A percentile compares a stretch with the other conserved stretches of the same genome.
phyloP scores from a whole-genome alignment of 2,113 vertebrate genomes.

The Egretta garzetta region DNA sequence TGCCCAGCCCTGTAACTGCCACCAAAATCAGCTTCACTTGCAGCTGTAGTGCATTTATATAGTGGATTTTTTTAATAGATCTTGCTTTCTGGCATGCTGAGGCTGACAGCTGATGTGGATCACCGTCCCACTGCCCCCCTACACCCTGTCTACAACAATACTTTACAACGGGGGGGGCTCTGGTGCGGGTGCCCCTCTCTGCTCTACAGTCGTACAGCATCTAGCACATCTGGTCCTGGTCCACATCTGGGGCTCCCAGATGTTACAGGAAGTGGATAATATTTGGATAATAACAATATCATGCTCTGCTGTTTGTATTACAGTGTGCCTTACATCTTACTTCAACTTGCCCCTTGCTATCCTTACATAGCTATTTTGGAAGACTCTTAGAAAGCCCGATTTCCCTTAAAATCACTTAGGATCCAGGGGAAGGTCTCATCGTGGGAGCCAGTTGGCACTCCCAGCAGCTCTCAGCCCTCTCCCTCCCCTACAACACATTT shows the following conservation, averaged over 20 bases:
- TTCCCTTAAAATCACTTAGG: background rate
- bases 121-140: background rate
- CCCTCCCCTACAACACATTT: background rate
- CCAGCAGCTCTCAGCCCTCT: background rate
- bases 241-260: background rate
- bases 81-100: background rate
- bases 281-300: background rate
- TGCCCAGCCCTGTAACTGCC: background rate
- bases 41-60: background rate
- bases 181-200: background rate
- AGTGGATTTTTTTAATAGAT: background rate
- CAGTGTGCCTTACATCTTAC: background rate
- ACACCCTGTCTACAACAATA: rapidly evolving
- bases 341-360: background rate
- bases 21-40: background rate
- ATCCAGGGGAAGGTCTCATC: background rate
- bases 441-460: background rate
- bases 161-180: background rate
- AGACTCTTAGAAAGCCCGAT: background rate
- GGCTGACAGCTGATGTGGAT: background rate
- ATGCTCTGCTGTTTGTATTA: background rate
- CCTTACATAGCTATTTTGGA: background rate
- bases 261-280: background rate
- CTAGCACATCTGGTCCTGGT: background rate
- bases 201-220: background rate